Evolutionary conservation across 2,797 vertebrate species (phyloP).

Genomic region (Tragopan temminckii): DNA sequence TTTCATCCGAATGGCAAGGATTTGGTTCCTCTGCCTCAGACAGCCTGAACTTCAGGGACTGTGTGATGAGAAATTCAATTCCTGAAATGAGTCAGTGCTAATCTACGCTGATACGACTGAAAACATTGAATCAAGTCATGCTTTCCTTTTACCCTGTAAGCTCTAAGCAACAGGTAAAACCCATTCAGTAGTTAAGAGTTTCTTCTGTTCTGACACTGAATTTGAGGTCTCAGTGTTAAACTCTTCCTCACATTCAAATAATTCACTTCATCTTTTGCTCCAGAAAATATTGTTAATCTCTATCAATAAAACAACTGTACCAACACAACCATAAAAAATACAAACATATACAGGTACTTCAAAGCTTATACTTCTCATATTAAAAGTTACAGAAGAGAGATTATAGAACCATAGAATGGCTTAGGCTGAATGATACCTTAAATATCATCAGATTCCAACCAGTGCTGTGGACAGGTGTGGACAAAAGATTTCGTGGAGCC

Average conservation of each 20-base stretch:
- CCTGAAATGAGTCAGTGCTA: neutral
- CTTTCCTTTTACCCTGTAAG: fast-evolving
- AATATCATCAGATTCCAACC: no score
- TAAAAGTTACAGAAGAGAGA: neutral
- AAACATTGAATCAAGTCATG: neutral
- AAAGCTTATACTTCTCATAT: neutral
- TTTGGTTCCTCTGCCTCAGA: neutral
- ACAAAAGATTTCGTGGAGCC: neutral
- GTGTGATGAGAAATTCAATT: neutral
- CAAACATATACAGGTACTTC: neutral
- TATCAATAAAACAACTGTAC: neutral
- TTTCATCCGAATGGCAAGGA: neutral
- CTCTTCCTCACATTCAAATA: neutral
- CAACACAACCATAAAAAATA: fast-evolving
- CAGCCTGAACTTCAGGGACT: neutral
- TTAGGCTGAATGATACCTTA: no score
- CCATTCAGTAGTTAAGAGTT: neutral
- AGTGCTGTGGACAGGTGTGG: neutral
- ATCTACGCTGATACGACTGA: neutral
- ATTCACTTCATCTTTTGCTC: neutral
- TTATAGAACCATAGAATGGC: no score
- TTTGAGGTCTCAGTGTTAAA: neutral
- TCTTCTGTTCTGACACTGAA: neutral
- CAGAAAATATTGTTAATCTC: neutral
- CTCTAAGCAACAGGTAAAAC: neutral